Conservation (phyloP, 2,113 vertebrate species). For the Peromyscus californicus region DNA sequence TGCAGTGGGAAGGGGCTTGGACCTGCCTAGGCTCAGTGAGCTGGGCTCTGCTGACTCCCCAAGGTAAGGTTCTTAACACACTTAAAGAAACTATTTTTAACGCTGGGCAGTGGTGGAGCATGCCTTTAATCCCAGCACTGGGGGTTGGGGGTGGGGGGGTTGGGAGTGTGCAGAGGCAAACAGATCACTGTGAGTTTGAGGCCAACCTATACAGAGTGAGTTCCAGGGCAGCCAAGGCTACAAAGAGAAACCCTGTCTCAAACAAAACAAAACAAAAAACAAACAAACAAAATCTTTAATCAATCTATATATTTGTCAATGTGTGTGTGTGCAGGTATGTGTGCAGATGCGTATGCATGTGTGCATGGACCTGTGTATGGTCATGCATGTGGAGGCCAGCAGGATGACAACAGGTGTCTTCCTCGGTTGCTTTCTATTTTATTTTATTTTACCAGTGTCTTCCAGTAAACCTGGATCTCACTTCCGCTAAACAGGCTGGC, state of each 20-base stretch:
- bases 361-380: neutral
- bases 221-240: neutral
- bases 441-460: neutral
- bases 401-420: neutral
- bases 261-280: too few relatives aligned
- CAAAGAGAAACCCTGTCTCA: too few relatives aligned
- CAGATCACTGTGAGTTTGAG: neutral
- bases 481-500: neutral
- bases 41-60: too few relatives aligned
- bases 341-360: neutral
- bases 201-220: neutral
- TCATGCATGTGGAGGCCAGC: neutral
- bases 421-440: neutral
- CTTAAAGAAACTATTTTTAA: conserved; percentile 20
- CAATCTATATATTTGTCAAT: neutral
- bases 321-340: neutral
- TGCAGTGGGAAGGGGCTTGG: too few relatives aligned
- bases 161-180: neutral
- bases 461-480: neutral
- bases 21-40: too few relatives aligned
- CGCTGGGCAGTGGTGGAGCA: neutral
- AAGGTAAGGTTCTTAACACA: neutral
- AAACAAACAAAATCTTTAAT: neutral
- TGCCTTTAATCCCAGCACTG: neutral
- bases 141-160: too few relatives aligned